Base-by-base conservation (phyloP, 2,113 vertebrate species). In the Psilopsiagon aymara region DNA sequence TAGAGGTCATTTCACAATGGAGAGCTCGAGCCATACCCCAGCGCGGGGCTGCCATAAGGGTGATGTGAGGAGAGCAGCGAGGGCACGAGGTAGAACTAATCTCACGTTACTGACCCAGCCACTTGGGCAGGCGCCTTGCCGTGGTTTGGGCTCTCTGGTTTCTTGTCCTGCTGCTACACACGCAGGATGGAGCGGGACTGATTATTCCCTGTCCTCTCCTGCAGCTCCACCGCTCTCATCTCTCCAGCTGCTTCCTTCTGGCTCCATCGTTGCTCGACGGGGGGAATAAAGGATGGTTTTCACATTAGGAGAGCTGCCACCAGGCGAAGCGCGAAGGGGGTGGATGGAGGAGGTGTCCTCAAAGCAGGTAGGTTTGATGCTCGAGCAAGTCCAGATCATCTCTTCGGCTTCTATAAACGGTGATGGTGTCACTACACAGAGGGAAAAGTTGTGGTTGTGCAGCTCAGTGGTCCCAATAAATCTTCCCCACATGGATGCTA, bases 401-500 rank as follows among this genome's bases (percentile, higher is more conserved):
- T 9, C 52, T 11, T 15, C 53, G 59, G 23, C 19, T 64, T 9
- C 60, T 9, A 21, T 64, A 19, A 81, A 63, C 47, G 4, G 59
- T 1, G 6, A 12, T n/a, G 10, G 33, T 0, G 25, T 43, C 31
- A 1, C 67, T 9, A 1, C 7, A 1, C 19, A 15, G 43, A 31
- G 21, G 29, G 7, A 2, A 3, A 60, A n/a, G 24, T 23, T 11
- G 28, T 5, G 10, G 19, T 7, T 2, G 1, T 5, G 11, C 9
- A 29, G 17, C 13, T 53, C 3, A 1, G 18, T 5, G 27, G 15
- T 64, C 35, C 44, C 33, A 39, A 46, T 17, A 29, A 78, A 55
- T 27, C 68, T 35, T 13, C 53, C 31, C 25, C 5, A 0, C 11
- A 1, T 0, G 0, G 80, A 49, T 3, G 20, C 2, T 33, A 19